These are phyloP conservation scores for Lerema accius DNA, from an alignment of 1,140 invertebrate species.

Conservation along the genomic window DNA sequence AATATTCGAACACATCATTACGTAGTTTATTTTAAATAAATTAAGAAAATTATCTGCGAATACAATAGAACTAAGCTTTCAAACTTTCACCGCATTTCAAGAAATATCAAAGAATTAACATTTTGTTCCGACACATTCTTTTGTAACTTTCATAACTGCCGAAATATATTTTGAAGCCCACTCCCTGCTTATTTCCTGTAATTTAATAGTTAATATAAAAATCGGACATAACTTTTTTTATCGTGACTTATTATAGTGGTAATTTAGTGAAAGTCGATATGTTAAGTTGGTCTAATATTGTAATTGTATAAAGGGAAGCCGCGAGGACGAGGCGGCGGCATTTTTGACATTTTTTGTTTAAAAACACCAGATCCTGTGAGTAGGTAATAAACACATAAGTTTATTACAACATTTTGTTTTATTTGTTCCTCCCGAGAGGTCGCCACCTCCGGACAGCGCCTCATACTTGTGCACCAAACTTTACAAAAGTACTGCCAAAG, in stretches of 20 bases:
- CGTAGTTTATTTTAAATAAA: constrained; percentile 45
- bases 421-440: constrained; percentile 25
- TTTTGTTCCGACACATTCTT: too few species aligned
- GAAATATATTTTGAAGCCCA: constrained; percentile 25
- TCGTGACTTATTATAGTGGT: constrained; percentile 45
- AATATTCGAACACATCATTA: constrained; percentile 69
- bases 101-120: neutral
- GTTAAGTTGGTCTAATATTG: constrained; percentile 35
- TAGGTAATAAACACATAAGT: constrained; percentile 74
- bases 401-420: constrained; percentile 58
- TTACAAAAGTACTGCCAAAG: too few species aligned
- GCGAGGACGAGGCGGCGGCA: constrained; percentile 60
- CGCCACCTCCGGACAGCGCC: too few species aligned
- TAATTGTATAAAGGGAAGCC: constrained; percentile 62
- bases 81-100: neutral
- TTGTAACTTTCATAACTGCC: too few species aligned
- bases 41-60: constrained; percentile 25
- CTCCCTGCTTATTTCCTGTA: constrained; percentile 14
- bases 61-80: constrained; percentile 22
- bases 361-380: constrained; percentile 66
- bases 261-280: constrained; percentile 37
- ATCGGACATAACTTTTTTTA: constrained; percentile 50
- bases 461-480: too few species aligned
- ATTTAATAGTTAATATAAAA: constrained; percentile 33
- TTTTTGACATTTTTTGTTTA: constrained; percentile 55